A percentile compares a stretch with the other conserved stretches of the same genome.
These are phyloP conservation scores for Drosophila auraria DNA, from an alignment of 1,140 invertebrate species.

Conservation along the genomic window DNA sequence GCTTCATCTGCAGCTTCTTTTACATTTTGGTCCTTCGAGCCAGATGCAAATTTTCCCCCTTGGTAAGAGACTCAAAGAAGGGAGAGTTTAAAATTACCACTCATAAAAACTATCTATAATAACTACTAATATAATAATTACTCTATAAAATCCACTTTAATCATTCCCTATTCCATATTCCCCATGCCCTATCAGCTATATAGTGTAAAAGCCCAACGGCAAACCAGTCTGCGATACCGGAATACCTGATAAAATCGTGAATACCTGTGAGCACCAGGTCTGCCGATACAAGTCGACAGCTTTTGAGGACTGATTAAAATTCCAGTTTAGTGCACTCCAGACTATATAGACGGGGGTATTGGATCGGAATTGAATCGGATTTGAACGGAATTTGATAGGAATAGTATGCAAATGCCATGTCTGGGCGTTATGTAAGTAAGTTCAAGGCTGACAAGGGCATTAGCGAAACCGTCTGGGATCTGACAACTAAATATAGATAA, in stretches of 20 bases:
- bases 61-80: no score
- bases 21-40: no score
- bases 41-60: no score
- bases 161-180: not conserved
- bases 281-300: constrained; percentile 69
- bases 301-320: constrained; percentile 55
- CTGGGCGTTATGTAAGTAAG: constrained; percentile 44
- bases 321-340: constrained; percentile 72
- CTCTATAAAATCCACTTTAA: no score
- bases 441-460: constrained; percentile 61
- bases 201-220: not conserved
- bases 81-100: no score
- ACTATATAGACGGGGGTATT: constrained; percentile 17
- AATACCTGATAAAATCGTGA: constrained; percentile 7
- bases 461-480: constrained; percentile 42
- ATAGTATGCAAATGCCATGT: constrained; percentile 57
- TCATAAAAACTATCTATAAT: no score
- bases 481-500: constrained; percentile 21
- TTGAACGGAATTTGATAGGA: constrained; percentile 24
- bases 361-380: constrained; percentile 15
- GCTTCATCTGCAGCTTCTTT: no score
- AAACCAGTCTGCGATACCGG: constrained; percentile 27
- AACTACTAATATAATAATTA: no score
- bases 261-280: constrained; percentile 38
- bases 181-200: not conserved